Evolutionary conservation across 2,888 invertebrate genomes (phyloP).

Genomic region (Epinotia demarniana): DNA sequence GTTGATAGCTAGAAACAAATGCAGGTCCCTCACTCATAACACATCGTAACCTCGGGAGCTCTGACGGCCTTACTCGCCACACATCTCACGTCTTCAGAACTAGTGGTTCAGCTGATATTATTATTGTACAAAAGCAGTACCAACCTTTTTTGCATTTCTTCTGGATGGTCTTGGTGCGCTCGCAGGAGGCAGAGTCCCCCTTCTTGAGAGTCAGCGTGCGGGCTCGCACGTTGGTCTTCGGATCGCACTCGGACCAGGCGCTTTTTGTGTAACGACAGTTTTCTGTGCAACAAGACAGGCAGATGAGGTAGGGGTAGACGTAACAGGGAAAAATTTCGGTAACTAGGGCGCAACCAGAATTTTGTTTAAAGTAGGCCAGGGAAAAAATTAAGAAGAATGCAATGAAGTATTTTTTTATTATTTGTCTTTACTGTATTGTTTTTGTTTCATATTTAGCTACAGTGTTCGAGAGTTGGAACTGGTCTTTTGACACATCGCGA

Average conservation of each 20-base stretch:
- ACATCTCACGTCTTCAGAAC: no score
- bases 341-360: not conserved
- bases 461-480: no score
- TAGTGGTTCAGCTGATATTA: no score
- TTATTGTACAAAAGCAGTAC: not conserved
- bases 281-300: slow-evolving; percentile 69
- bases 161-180: slow-evolving; percentile 92
- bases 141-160: slow-evolving; percentile 97
- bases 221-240: slow-evolving; percentile 92
- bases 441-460: no score
- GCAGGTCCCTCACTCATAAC: no score
- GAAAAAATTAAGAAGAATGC: not conserved
- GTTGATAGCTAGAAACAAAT: no score
- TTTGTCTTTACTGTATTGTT: no score
- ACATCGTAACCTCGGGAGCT: no score
- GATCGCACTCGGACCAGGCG: slow-evolving; percentile 95
- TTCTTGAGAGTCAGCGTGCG: slow-evolving; percentile 94
- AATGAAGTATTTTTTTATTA: not conserved
- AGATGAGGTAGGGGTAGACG: not conserved
- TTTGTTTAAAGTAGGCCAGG: not conserved
- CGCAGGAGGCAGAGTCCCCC: slow-evolving; percentile 91
- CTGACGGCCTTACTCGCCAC: no score
- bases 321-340: not conserved
- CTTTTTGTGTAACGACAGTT: slow-evolving; percentile 94
- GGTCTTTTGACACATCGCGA: no score